Evolutionary conservation across 1,140 invertebrate genomes (phyloP), one percentile per base, ranked within the genome.

Genomic region (Drosophila tsacasi): DNA sequence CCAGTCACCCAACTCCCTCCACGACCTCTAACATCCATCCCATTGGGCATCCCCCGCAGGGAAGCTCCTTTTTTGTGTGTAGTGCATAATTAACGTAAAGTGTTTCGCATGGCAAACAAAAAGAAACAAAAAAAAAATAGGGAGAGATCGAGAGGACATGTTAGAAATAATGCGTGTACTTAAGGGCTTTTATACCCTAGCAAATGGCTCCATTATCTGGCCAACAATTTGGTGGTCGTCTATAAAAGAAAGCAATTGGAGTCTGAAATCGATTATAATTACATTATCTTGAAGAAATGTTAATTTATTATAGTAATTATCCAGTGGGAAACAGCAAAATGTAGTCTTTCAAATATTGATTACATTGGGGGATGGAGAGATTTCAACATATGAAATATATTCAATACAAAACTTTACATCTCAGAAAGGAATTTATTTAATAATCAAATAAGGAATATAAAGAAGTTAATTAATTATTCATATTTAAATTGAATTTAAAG

Each of bases 131-230:
- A 39, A 15, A 62, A 21, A 15, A 17, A 8, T 19, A 10, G 66
- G 21, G 25, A 30, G 55, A 37, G 62, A 42, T 47, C 30, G 46
- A 30, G 35, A 59, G 59, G 60, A 79, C 77, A 57, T 78, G 65
- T 78, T 78, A 40, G 76, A 78, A 75, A 67, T 81, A 80, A 80
- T 80, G 77, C 55, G 59, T 63, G 77, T 81, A 76, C 79, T 76
- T 76, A 80, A 80, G 63, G 62, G 78, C 77, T 80, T 80, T 79
- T 47, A 55, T 32, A 59, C 60, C 23, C 63, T 42, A 46, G 21
- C 44, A 37, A 69, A 67, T 69, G 67, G 62, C 39, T 66, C 35
- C 39, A 69, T 69, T 65, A 65, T 44, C n/a, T 50, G 35, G 35
- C n/a, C 59, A 52, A 52, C 37, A 69, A 66, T 27, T 68, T 39